These are phyloP conservation scores for Platichthys stellatus DNA, from an alignment of 2,113 vertebrate genomes.

Conservation along the genomic window DNA sequence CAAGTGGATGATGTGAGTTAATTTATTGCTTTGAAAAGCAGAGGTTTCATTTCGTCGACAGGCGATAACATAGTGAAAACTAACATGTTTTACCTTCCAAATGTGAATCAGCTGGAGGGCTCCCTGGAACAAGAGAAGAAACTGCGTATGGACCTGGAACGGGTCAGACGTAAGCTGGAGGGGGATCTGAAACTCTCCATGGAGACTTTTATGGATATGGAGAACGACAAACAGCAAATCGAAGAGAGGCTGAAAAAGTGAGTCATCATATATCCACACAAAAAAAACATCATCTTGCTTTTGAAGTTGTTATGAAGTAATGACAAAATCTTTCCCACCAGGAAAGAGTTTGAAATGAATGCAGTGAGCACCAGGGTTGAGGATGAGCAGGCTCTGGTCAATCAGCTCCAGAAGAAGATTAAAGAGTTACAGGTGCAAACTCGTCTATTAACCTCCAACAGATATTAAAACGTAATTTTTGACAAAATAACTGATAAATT, in stretches of 20 bases:
- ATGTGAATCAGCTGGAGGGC: slow-evolving; percentile 87
- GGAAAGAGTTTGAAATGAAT: slow-evolving; percentile 93
- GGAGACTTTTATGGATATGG: slow-evolving; percentile 90
- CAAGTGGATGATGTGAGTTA: slow-evolving; percentile 93
- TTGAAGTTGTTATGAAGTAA: background rate
- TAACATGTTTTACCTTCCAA: background rate
- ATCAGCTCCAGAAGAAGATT: slow-evolving; percentile 94
- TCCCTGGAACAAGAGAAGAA: slow-evolving; percentile 97
- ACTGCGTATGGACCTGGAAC: slow-evolving; percentile 91
- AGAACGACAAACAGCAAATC: slow-evolving; percentile 94
- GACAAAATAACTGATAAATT: background rate
- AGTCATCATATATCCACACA: background rate
- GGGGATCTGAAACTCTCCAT: slow-evolving; percentile 92
- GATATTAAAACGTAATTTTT: background rate
- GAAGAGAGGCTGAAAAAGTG: slow-evolving; percentile 95
- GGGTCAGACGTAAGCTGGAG: slow-evolving; percentile 91
- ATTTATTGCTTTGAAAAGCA: background rate
- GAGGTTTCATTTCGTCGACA: background rate
- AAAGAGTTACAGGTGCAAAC: slow-evolving; percentile 90
- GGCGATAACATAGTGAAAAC: background rate
- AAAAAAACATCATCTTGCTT: background rate
- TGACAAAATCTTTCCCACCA: slow-evolving; percentile 55
- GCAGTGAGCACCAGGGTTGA: slow-evolving; percentile 88
- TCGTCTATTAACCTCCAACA: background rate
- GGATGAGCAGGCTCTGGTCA: slow-evolving; percentile 87